Evolutionary conservation across 2,888 invertebrate species (phyloP).

Genomic region (Drymonia ruficornis): DNA sequence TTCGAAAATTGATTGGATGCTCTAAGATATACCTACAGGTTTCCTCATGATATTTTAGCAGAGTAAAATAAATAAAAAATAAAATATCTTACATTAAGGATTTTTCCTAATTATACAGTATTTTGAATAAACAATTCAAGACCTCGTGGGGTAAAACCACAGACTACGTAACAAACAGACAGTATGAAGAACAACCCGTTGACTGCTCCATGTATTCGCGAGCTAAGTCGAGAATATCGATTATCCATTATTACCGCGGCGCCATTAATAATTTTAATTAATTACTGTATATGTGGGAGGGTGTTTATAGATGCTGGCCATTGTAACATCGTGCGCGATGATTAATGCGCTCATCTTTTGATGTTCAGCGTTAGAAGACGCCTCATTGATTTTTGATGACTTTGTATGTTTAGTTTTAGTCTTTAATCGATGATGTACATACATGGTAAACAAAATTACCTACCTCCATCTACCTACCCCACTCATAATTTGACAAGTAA

Average conservation of each 20-base stretch:
- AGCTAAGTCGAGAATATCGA: constrained; percentile 62
- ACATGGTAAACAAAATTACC: neutral
- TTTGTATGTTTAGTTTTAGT: constrained; percentile 32
- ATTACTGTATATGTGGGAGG: constrained; percentile 55
- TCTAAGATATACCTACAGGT: too few species aligned
- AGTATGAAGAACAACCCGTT: constrained; percentile 17
- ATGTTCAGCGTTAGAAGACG: constrained; percentile 45
- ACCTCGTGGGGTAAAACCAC: neutral
- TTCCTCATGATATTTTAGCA: too few species aligned
- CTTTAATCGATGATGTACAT: constrained; percentile 2
- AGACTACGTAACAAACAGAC: neutral
- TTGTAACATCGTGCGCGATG: constrained; percentile 65
- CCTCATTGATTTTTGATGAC: constrained; percentile 71
- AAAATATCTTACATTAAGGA: too few species aligned
- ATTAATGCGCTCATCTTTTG: constrained; percentile 69
- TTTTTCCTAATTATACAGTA: too few species aligned
- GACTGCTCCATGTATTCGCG: constrained; percentile 29
- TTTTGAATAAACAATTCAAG: neutral
- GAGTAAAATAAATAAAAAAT: too few species aligned
- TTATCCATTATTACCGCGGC: constrained; percentile 72
- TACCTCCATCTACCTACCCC: too few species aligned
- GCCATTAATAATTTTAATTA: constrained; percentile 83
- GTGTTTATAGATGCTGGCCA: constrained; percentile 47
- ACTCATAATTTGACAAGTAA: too few species aligned
- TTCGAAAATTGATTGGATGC: too few species aligned